Evolutionary conservation across 23 tunicate genomes (phyloP).

Genomic region (Phallusia fumigata): DNA sequence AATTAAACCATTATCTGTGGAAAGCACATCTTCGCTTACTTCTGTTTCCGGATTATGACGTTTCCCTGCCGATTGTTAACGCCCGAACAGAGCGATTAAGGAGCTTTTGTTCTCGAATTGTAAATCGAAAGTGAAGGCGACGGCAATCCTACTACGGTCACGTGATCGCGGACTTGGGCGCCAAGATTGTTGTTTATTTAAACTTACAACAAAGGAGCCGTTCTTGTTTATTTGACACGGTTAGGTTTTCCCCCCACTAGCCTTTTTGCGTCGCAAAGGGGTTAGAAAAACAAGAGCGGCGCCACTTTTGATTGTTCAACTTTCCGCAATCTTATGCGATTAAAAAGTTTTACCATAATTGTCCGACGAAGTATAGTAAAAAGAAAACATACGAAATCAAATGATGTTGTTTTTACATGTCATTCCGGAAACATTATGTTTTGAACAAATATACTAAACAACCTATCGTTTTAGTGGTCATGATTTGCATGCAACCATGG

Average conservation of each 20-base stretch:
- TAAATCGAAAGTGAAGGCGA: not conserved
- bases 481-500: no score
- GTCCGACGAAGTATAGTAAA: no score
- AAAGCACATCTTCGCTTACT: not conserved
- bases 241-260: not conserved
- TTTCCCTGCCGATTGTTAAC: not conserved
- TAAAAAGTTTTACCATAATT: no score
- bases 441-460: no score
- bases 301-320: not conserved
- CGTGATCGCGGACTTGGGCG: not conserved
- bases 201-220: constrained; percentile 7
- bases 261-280: not conserved
- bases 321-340: no score
- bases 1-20: not conserved
- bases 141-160: not conserved
- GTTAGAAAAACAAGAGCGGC: not conserved
- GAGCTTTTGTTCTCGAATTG: not conserved
- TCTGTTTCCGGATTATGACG: constrained; percentile 10
- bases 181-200: constrained; percentile 6
- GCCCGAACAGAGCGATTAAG: not conserved
- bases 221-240: constrained; percentile 14
- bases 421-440: no score
- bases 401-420: no score
- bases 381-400: no score
- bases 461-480: no score